Conservation (phyloP, 2,113 vertebrate species). For the Ivindomyrus marchei region DNA sequence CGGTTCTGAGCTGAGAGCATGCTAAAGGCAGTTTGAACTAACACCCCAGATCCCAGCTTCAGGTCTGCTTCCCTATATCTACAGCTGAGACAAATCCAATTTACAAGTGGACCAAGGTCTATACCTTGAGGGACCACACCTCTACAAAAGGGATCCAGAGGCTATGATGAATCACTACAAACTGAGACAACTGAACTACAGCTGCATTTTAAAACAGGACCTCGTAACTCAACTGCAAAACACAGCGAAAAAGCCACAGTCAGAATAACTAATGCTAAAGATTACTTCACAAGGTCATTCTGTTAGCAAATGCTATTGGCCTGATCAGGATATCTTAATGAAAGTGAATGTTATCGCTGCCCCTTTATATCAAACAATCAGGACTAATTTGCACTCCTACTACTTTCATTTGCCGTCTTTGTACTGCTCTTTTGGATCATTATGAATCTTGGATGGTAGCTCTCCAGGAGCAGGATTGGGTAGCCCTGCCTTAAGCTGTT, state of each 20-base stretch:
- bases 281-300: neutral
- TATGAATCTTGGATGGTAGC: neutral
- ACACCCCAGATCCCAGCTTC: neutral
- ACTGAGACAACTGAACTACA: neutral
- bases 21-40: neutral
- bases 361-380: neutral
- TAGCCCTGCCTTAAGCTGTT: neutral
- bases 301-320: neutral
- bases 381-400: neutral
- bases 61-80: neutral
- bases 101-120: neutral
- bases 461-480: no score
- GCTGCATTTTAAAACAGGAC: neutral
- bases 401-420: neutral
- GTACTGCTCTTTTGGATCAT: neutral
- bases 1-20: neutral
- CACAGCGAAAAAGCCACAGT: neutral
- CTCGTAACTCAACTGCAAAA: neutral
- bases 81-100: neutral
- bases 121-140: neutral
- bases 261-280: neutral
- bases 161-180: neutral
- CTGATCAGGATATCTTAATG: neutral
- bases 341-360: neutral
- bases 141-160: neutral